phyloP scores from a whole-genome alignment of 2,797 vertebrate genomes.

The Pantherophis vulpinus region DNA sequence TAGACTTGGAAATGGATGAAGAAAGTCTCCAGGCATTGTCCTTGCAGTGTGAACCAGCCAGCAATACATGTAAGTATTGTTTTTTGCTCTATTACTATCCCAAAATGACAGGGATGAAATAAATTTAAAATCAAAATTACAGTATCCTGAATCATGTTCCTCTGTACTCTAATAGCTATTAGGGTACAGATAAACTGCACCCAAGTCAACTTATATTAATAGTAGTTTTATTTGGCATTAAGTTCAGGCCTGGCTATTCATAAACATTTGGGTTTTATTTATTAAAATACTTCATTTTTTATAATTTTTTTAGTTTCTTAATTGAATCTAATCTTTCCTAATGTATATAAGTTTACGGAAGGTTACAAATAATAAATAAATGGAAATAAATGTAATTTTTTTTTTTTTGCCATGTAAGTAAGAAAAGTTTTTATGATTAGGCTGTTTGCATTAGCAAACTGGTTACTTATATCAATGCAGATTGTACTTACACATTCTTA shows the following conservation, averaged over 20 bases:
- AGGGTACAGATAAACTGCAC: not conserved
- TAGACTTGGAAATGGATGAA: conserved; percentile 93
- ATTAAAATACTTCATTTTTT: not conserved
- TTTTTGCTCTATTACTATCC: not conserved
- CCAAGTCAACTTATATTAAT: not conserved
- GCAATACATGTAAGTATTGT: conserved; percentile 87
- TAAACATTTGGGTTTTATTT: not conserved
- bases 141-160: not conserved
- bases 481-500: not conserved
- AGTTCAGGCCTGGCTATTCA: not conserved
- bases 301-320: not conserved
- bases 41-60: conserved; percentile 92
- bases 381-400: not conserved
- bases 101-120: not conserved
- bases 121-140: not conserved
- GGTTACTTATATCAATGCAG: not conserved
- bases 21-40: conserved; percentile 94
- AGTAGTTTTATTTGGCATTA: not conserved
- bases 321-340: not conserved
- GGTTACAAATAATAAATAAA: not conserved
- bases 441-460: not conserved
- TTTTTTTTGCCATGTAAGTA: not conserved
- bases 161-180: not conserved
- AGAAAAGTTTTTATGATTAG: not conserved
- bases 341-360: not conserved